Base-by-base conservation (phyloP, 2,888 invertebrate species). In the Argynnis bischoffii region DNA sequence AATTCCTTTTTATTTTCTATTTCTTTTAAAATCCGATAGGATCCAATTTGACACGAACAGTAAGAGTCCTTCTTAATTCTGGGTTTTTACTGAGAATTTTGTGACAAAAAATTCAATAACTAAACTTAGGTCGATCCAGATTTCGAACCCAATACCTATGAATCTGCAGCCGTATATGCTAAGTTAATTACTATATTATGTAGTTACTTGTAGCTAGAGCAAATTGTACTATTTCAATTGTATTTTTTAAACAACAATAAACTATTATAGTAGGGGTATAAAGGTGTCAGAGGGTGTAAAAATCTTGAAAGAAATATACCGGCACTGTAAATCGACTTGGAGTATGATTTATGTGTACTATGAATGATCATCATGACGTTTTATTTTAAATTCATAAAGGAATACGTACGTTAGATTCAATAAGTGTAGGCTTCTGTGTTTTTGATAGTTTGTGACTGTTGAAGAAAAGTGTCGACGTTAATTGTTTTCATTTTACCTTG, bases 221-320 rank as follows among this genome's bases (percentile, higher is more conserved):
- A 31, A 63, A 26, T 14, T 53, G 6, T 51, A 50, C 16, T 15
- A 6, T n/a, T 50, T 50, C 13, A 16, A 50, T 50, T 6, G 11
- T 41, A 41, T 41, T 16, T 50, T 50, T 50, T 14, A 16, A 15
- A 50, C 50, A 50, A 50, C 11, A 16, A 16, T n/a, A 16, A 16
- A 16, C 6, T n/a, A 16, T 1, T 8, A 15, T 53, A 61, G 85
- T 69, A 73, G 67, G 64, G 72, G 41, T 18, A 55, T 54, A 78
- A 47, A 82, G 80, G 81, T 82, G 79, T 85, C 81, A 78, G 80
- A 80, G 82, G 81, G 84, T 79, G 81, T 80, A 81, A 79, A 81
- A 84, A 82, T 85, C 80, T 83, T 78, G 76, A 85, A 86, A 84
- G 81, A 83, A 86, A 84, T 82, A 82, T 82, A 73, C 72, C 71